Conservation (phyloP, 2,113 vertebrate genomes). For the Calyptomena viridis region DNA sequence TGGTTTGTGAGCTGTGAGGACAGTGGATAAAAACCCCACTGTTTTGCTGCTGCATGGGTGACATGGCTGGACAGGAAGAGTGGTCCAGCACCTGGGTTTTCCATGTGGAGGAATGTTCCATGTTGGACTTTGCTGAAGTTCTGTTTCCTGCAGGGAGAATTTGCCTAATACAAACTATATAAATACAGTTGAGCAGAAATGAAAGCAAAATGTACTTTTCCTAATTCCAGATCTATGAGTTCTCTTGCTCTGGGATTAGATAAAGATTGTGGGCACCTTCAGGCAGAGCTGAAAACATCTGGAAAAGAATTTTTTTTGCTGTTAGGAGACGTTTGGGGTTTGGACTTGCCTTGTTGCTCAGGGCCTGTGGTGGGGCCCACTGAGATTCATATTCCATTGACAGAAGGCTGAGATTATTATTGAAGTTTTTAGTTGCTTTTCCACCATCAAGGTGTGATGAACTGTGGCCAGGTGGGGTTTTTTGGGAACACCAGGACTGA, state of each 20-base stretch:
- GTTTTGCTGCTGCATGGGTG: neutral
- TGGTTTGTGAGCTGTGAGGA: neutral
- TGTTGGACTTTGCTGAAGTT: neutral
- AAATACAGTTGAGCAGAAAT: neutral
- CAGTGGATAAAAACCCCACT: neutral
- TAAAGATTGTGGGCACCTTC: neutral
- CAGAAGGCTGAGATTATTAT: neutral
- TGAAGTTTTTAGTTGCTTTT: neutral
- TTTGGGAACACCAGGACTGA: neutral
- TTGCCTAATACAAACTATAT: neutral
- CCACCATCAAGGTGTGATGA: rapidly evolving
- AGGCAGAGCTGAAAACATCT: neutral
- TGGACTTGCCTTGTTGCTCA: neutral
- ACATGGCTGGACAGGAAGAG: neutral
- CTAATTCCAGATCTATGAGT: neutral
- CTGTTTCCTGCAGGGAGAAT: neutral
- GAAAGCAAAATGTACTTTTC: neutral
- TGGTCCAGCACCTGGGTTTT: neutral
- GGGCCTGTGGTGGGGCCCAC: neutral
- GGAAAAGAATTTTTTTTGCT: neutral
- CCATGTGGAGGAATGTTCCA: neutral
- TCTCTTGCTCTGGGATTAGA: neutral
- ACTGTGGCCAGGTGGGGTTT: neutral
- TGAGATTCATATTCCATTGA: neutral
- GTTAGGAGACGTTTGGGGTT: neutral